phyloP scores from a whole-genome alignment of 2,797 vertebrate genomes.

The Ptychadena robeensis region DNA sequence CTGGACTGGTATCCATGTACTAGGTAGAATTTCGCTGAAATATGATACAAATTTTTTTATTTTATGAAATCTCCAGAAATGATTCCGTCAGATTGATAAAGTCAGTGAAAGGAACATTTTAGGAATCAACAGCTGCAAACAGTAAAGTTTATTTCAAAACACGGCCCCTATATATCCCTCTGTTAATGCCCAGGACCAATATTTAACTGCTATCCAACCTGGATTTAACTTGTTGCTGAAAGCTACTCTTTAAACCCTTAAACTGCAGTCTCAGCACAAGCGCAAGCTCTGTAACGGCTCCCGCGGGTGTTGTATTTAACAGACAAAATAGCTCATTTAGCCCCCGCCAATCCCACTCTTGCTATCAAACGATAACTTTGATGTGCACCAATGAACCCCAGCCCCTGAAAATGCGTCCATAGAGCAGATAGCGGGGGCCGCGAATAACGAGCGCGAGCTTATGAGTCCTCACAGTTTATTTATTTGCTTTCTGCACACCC shows the following conservation, averaged over 20 bases:
- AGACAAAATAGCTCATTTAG: background rate
- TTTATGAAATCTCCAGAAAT: no score
- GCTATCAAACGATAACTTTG: background rate
- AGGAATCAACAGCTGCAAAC: no score
- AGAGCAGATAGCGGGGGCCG: slow-evolving; percentile 53
- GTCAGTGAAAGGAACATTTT: no score
- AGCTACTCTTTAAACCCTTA: background rate
- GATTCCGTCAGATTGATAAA: no score
- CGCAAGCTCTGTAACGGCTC: background rate
- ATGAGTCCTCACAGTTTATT: slow-evolving; percentile 69
- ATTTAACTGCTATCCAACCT: background rate
- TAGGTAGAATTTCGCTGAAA: no score
- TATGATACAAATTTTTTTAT: no score
- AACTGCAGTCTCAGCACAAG: background rate
- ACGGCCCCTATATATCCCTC: background rate
- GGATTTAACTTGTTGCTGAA: background rate
- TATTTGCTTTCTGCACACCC: slow-evolving; percentile 71
- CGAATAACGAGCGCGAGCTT: slow-evolving; percentile 62
- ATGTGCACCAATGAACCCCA: background rate
- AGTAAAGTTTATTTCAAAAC: background rate
- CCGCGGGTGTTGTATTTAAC: background rate
- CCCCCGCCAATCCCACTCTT: background rate
- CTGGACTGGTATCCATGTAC: no score
- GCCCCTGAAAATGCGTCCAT: background rate
- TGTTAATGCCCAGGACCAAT: no score